These are phyloP conservation scores for Eustalomyia histrio DNA, from an alignment of 2,888 invertebrate genomes.

Conservation along the genomic window DNA sequence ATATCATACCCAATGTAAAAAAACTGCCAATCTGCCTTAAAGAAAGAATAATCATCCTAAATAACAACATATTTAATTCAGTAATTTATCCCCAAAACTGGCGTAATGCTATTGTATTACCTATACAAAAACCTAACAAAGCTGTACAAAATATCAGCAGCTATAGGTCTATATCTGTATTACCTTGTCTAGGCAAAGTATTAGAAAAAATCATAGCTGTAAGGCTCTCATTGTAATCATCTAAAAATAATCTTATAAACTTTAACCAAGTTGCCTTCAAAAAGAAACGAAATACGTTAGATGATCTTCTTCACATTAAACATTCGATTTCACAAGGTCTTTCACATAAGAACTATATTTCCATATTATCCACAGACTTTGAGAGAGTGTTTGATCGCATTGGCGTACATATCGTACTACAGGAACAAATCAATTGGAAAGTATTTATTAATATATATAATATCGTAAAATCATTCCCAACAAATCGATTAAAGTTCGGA, in stretches of 20 bases:
- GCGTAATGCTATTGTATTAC: too few relatives aligned
- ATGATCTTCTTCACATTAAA: slow-evolving; percentile 24
- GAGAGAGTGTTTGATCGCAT: slow-evolving; percentile 22
- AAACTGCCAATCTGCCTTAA: too few relatives aligned
- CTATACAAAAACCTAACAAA: too few relatives aligned
- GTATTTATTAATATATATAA: slow-evolving; percentile 37
- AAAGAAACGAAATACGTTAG: slow-evolving; percentile 26
- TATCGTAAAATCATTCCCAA: slow-evolving; percentile 39
- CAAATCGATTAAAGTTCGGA: slow-evolving; percentile 38
- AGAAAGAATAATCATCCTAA: too few relatives aligned
- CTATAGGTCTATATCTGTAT: slow-evolving; percentile 18
- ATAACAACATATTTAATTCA: too few relatives aligned
- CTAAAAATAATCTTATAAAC: slow-evolving; percentile 2
- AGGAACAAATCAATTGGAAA: slow-evolving; percentile 40
- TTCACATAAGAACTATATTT: slow-evolving; percentile 52
- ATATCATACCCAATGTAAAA: too few relatives aligned
- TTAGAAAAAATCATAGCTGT: slow-evolving; percentile 35
- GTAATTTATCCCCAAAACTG: too few relatives aligned
- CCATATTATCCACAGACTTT: slow-evolving; percentile 45
- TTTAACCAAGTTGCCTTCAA: slow-evolving; percentile 38
- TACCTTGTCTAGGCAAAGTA: slow-evolving; percentile 36
- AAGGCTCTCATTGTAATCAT: slow-evolving; percentile 14
- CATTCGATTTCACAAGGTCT: slow-evolving; percentile 29
- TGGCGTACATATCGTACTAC: slow-evolving; percentile 37
- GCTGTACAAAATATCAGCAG: too few relatives aligned